Conservation (phyloP, 2,113 vertebrate species). For the Pteronura brasiliensis region DNA sequence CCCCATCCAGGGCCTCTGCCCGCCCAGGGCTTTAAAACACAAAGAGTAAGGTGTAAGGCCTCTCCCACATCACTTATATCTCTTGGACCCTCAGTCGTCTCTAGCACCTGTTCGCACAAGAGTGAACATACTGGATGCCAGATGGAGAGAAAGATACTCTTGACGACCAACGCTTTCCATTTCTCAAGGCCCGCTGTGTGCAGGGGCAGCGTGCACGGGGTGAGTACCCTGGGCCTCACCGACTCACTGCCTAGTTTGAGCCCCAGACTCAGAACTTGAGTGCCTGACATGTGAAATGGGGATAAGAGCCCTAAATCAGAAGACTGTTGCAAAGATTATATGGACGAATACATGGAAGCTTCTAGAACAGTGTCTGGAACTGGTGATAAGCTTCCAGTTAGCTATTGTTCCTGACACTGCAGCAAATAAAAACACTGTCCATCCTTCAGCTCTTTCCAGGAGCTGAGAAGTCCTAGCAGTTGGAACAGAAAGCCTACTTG, state of each 20-base stretch:
- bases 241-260: neutral
- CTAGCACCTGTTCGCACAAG: neutral
- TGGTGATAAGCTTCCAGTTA: neutral
- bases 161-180: neutral
- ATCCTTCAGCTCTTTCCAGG: neutral
- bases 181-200: neutral
- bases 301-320: neutral
- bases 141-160: neutral
- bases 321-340: neutral
- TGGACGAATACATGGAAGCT: neutral
- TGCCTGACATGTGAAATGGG: neutral
- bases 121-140: no score
- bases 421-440: neutral
- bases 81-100: neutral
- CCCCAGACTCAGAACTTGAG: neutral
- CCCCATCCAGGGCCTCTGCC: no score
- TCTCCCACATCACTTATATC: neutral
- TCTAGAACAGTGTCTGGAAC: neutral
- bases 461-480: neutral
- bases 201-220: fast-evolving
- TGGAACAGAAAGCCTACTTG: neutral
- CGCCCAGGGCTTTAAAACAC: neutral
- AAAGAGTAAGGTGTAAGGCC: neutral
- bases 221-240: neutral
- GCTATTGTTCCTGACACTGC: neutral